Base-by-base conservation (phyloP, 1,140 invertebrate species). In the Saccostrea echinata region DNA sequence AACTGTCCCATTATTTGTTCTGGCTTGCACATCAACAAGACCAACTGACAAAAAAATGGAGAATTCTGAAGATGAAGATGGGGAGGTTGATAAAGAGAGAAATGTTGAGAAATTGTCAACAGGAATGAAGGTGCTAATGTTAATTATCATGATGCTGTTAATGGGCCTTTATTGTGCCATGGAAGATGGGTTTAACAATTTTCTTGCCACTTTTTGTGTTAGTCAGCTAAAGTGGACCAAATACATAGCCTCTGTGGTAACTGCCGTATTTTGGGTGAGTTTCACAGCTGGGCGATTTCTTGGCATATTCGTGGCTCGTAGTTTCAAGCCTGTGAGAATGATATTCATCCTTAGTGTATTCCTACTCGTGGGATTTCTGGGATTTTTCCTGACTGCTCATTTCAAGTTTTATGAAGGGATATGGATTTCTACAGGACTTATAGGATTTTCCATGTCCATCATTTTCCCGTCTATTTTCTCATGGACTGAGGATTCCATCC, bases 401-500 rank as follows among this genome's bases (percentile, higher is more conserved):
- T 88, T 85, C 57, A 33, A 52, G 3, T 24, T 91, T 43, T 16
- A 88, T 57, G 53, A 53, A 12, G 88, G 90, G 4, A 90, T 92
- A 33, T 92, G 92, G 92, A 82, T 89, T 35, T 88, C 53, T 35
- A 64, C 90, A 11, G 86, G 86, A 30, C 27, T 76, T 0, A 84
- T 86, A 16, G 92, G 93, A 16, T 68, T 90, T 0, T 83, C 91
- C n/a, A 90, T 89, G 88, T 90, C 91, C 0, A 80, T 90, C 9
- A 88, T 92, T 21, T 90, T 91, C 64, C 92, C 92, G 0, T 81
- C 88, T 0, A 85, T 86, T 9, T 88, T 91, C 55, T 84, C 89
- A 3, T 92, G 91, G 91, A 89, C 89, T 6, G 88, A 91, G 21
- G 88, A 91, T 80, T 71, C 91, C 13, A 76, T 92, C 1, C 53